These are phyloP conservation scores for Vombatus ursinus DNA, from an alignment of 2,113 vertebrate genomes.

Conservation along the genomic window DNA sequence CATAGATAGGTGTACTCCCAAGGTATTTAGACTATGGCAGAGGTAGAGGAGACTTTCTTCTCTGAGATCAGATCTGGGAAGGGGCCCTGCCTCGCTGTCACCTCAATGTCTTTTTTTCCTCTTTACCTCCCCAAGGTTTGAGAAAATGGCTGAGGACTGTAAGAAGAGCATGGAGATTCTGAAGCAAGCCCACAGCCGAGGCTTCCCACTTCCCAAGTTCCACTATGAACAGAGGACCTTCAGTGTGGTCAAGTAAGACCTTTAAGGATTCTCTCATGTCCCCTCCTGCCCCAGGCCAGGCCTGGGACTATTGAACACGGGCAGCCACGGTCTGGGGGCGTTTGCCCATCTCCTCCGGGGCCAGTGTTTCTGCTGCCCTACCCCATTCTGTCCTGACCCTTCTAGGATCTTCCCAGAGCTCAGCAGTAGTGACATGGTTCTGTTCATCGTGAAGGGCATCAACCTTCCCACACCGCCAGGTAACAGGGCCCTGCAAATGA, in stretches of 20 bases:
- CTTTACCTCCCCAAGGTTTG: conserved; percentile 82
- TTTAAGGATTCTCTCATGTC: accelerated
- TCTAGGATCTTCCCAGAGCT: conserved; percentile 87
- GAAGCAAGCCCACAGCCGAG: conserved; percentile 87
- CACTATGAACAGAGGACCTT: conserved; percentile 92
- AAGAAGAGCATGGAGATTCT: conserved; percentile 88
- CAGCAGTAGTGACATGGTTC: conserved; percentile 88
- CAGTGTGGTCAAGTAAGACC: conserved; percentile 88
- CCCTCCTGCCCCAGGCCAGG: neutral
- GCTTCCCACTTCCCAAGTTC: conserved; percentile 85
- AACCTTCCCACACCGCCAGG: conserved; percentile 91
- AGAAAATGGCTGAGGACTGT: conserved; percentile 89
- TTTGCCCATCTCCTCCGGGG: too few species aligned
- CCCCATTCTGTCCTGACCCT: neutral
- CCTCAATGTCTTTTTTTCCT: neutral
- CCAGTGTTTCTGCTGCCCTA: neutral
- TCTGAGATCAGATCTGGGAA: neutral
- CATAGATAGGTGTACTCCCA: neutral
- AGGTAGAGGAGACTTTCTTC: neutral
- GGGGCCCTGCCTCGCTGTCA: neutral
- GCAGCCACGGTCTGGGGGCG: neutral
- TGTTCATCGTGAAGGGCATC: conserved; percentile 87
- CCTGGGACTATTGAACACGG: neutral
- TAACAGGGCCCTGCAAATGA: conserved; percentile 65
- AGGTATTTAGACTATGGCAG: neutral